Percentiles rank a stretch among this genome's conserved stretches.
Evolutionary conservation across 1,140 invertebrate genomes (phyloP).

Genomic region (Ostrea denselamellosa): DNA sequence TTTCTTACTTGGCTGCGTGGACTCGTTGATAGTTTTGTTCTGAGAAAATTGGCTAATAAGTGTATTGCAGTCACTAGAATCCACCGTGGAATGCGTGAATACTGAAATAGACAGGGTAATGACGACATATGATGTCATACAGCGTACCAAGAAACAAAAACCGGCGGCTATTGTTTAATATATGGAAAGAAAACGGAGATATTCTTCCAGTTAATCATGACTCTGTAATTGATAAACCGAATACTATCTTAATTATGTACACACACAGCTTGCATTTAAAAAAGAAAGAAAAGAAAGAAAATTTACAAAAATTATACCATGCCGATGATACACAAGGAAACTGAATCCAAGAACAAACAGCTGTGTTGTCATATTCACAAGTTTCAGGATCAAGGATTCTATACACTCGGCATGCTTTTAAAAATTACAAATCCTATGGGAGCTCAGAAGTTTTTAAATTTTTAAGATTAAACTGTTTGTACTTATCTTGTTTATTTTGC

Average conservation of each 20-base stretch:
- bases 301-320: background rate
- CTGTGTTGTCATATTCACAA: background rate
- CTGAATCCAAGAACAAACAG: background rate
- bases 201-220: too few species aligned
- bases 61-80: background rate
- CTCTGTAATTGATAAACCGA: too few species aligned
- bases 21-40: background rate
- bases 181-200: too few species aligned
- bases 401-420: too few species aligned
- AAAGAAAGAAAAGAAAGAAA: background rate
- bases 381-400: background rate
- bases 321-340: background rate
- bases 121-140: too few species aligned
- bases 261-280: too few species aligned
- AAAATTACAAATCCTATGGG: too few species aligned
- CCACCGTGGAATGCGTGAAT: background rate
- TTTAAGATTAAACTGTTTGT: too few species aligned
- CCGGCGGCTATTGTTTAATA: too few species aligned
- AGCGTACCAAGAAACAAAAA: too few species aligned
- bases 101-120: background rate
- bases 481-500: conserved; percentile 6
- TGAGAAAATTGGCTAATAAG: background rate
- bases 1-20: background rate
- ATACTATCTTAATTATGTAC: too few species aligned
- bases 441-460: too few species aligned